Conservation (phyloP, 2,797 vertebrate genomes). For the Tympanoctomys barrerae region DNA sequence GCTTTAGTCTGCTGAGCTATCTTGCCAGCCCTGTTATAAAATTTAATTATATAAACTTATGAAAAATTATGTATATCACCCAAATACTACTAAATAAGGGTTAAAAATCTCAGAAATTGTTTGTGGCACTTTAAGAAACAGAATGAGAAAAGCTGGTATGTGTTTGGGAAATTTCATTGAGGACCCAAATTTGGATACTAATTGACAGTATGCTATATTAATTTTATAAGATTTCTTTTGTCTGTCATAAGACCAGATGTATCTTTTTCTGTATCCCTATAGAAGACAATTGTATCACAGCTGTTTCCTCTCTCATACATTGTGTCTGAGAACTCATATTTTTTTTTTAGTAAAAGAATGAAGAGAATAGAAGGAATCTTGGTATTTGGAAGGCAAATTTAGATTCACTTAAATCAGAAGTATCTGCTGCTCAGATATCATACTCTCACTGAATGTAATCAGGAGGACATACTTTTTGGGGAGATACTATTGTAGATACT, state of each 20-base stretch:
- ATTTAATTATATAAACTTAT: background rate
- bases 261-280: constrained; percentile 19
- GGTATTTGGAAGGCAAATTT: background rate
- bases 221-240: constrained; percentile 57
- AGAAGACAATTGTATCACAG: background rate
- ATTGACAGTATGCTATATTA: constrained; percentile 48
- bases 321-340: background rate
- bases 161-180: constrained; percentile 47
- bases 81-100: background rate
- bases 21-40: background rate
- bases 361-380: background rate
- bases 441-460: background rate
- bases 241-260: constrained; percentile 24
- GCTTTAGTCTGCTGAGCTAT: too few species aligned
- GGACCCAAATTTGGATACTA: constrained; percentile 52
- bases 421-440: background rate
- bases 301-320: background rate
- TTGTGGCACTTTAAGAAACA: constrained; percentile 4
- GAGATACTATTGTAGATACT: background rate
- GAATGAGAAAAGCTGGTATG: background rate
- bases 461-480: background rate
- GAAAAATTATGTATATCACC: background rate
- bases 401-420: background rate
- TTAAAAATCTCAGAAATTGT: constrained; percentile 30
- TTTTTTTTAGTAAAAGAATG: constrained; percentile 15